These are phyloP conservation scores for Ylistrum balloti DNA, from an alignment of 1,140 invertebrate species.

Conservation along the genomic window DNA sequence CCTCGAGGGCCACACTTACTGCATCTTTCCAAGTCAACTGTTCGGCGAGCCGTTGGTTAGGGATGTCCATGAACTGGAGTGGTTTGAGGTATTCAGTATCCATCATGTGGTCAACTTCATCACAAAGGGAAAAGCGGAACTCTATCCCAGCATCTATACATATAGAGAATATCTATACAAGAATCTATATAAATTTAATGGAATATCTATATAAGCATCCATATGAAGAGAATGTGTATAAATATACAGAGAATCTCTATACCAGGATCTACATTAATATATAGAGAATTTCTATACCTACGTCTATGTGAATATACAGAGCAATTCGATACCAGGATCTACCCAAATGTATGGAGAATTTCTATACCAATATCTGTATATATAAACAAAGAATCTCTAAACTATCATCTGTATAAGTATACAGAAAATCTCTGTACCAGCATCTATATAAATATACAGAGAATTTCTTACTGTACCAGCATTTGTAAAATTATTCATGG, in stretches of 20 bases:
- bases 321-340: no score
- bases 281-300: background rate
- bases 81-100: conserved; percentile 75
- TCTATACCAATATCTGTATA: no score
- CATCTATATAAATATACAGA: background rate
- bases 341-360: no score
- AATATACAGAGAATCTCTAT: background rate
- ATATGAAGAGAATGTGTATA: no score
- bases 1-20: conserved; percentile 83
- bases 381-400: no score
- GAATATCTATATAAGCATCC: no score
- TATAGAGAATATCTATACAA: conserved; percentile 42
- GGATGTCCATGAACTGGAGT: conserved; percentile 85
- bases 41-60: conserved; percentile 93
- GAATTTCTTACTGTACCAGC: no score
- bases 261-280: background rate
- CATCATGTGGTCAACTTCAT: conserved; percentile 79
- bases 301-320: background rate
- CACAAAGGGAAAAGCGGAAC: conserved; percentile 79
- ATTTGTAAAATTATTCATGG: background rate
- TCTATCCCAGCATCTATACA: conserved; percentile 72
- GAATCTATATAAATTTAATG: no score
- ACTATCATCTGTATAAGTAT: no score
- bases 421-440: no score
- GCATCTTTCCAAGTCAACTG: conserved; percentile 98